A percentile compares a stretch with the other conserved stretches of the same genome.
phyloP scores from a whole-genome alignment of 2,888 invertebrate species.

The Lampropteryx suffumata region DNA sequence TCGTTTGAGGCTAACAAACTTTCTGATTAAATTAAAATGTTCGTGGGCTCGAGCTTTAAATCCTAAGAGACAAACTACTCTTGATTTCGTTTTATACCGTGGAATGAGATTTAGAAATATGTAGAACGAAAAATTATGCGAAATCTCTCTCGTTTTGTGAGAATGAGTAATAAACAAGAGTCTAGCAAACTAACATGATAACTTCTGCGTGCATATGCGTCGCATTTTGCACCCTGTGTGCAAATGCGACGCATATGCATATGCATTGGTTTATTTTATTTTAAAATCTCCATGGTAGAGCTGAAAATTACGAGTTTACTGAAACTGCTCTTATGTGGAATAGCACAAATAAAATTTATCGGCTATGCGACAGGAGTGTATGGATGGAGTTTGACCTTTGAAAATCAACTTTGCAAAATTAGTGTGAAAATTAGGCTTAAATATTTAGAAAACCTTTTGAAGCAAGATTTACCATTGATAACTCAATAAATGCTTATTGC shows the following conservation, averaged over 20 bases:
- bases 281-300: background rate
- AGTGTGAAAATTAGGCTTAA: no score
- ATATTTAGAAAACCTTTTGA: no score
- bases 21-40: conserved; percentile 24
- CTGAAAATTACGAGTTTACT: no score
- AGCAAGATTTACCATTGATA: no score
- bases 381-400: background rate
- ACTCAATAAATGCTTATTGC: no score
- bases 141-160: background rate
- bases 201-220: no score
- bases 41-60: conserved; percentile 13
- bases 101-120: conserved; percentile 13
- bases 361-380: background rate
- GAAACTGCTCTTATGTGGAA: conserved; percentile 23
- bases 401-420: background rate
- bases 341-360: conserved; percentile 23
- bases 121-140: conserved; percentile 13
- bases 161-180: no score
- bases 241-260: no score
- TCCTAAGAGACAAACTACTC: conserved; percentile 19
- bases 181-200: no score
- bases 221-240: no score
- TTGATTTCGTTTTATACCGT: conserved; percentile 16
- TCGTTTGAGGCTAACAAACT: conserved; percentile 25
- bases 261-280: no score